Percentiles rank a stretch among this genome's conserved stretches.
Evolutionary conservation across 2,113 vertebrate genomes (phyloP).

Genomic region (Pan troglodytes): NHGRI_mPanTro3-v2.1_pri NC_072412.2:85461501-85462000

Average conservation of each 20-base stretch:
- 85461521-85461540: not conserved
- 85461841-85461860: too few relatives aligned
- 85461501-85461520: not conserved
- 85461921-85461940: too few relatives aligned
- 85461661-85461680: not conserved
- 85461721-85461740: not conserved
- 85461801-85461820: too few relatives aligned
- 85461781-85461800: too few relatives aligned
- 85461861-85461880: too few relatives aligned
- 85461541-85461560: conserved; percentile 18
- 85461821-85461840: too few relatives aligned
- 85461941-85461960: too few relatives aligned
- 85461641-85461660: not conserved
- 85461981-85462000: too few relatives aligned
- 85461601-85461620: not conserved
- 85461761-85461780: not conserved
- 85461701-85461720: not conserved
- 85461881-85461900: too few relatives aligned
- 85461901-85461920: too few relatives aligned
- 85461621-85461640: not conserved
- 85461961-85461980: too few relatives aligned
- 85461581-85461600: not conserved
- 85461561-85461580: not conserved
- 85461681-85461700: not conserved
- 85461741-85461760: not conserved